Percentiles rank a stretch among this genome's conserved stretches.
phyloP scores from a whole-genome alignment of 2,113 vertebrate genomes.

The Mellivora capensis region DNA sequence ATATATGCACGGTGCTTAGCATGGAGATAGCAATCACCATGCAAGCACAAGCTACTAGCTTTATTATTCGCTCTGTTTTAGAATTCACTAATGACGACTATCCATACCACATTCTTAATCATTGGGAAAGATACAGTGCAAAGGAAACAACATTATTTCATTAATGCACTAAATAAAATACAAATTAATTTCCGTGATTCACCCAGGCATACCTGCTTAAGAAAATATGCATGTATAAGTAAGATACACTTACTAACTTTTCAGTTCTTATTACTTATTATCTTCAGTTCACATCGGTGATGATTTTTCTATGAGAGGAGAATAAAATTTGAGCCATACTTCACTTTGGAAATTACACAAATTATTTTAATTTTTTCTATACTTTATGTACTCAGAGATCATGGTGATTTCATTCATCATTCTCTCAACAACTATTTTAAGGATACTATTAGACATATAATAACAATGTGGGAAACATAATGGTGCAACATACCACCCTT shows the following conservation, averaged over 20 bases:
- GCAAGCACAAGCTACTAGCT: neutral
- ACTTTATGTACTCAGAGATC: neutral
- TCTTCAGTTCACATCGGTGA: slow-evolving; percentile 47
- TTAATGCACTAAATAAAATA: slow-evolving; percentile 51
- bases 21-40: neutral
- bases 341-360: slow-evolving; percentile 43
- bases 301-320: slow-evolving; percentile 43
- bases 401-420: neutral
- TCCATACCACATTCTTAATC: slow-evolving; percentile 4
- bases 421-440: neutral
- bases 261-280: slow-evolving; percentile 56
- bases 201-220: slow-evolving; percentile 65
- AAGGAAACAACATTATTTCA: slow-evolving; percentile 66
- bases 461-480: neutral
- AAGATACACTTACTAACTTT: slow-evolving; percentile 57
- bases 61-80: neutral
- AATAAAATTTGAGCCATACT: slow-evolving; percentile 54
- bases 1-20: neutral
- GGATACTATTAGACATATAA: neutral
- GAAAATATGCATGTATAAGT: slow-evolving; percentile 61
- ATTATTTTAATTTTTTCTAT: slow-evolving; percentile 49
- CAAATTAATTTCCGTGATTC: slow-evolving; percentile 65
- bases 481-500: neutral
- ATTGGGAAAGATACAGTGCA: slow-evolving; percentile 35
- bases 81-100: slow-evolving; percentile 19